Evolutionary conservation across 2,888 invertebrate genomes (phyloP), one percentile per base, ranked within the genome.

Genomic region (Aphelenchoides bicaudatus): DNA sequence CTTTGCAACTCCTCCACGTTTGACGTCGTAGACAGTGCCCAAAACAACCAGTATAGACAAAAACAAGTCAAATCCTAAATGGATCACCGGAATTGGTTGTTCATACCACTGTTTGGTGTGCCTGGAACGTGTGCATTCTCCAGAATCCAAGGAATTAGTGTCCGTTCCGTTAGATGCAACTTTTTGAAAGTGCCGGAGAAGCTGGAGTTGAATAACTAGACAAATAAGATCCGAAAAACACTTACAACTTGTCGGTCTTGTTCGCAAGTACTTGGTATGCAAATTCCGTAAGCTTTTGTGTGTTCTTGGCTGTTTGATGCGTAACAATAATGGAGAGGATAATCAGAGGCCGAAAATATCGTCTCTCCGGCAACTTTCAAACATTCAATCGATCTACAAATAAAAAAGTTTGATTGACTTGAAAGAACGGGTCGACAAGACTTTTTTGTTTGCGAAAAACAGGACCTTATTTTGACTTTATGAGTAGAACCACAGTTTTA

Each of bases 271-370:
- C 65, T 61, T 21, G 72, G 72, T 38, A 72, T 68, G 52, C 72
- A 72, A 13, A 71, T 65, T 8, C 65, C 65, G 46, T 66, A 72
- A 16, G 72, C 64, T 6, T 63, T 59, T 39, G 56, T 50, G 16
- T 61, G 56, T 39, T 66, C 59, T 21, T 64, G 39, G 13, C 48
- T 53, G 28, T 66, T 53, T 19, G 59, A 28, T 16, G 43, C 63
- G 21, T 70, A 74, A 56, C 74, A 74, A 58, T 70, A 74, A 57
- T 69, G 68, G 65, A 72, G 64, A 5, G 74, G 74, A 51, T 74
- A 68, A 38, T 74, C 70, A 16, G 68, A 68, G 28, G 66, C 66
- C 5, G 71, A 71, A 58, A 68, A 74, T n/a, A 67, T 62, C 0
- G 74, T 72, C 51, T 74, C 74, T 28, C 73, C 74, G 31, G 74